Evolutionary conservation across 2,113 vertebrate genomes (phyloP), one percentile per base, ranked within the genome.

Genomic region (Apeltes quadracus): DNA sequence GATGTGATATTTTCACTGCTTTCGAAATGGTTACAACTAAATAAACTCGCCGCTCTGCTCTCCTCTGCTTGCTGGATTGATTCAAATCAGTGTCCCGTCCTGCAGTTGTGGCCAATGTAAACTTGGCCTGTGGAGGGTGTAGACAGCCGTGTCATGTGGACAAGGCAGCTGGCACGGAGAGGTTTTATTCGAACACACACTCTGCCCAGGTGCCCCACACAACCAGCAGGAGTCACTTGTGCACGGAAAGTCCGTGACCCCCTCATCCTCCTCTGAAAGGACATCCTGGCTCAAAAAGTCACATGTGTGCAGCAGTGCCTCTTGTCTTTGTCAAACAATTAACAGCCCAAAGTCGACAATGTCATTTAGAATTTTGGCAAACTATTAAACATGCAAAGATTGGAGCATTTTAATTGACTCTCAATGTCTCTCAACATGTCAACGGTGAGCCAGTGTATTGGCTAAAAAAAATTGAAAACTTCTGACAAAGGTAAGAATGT

Each of bases 91-190:
- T 20, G 41, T 3, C n/a, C n/a, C 13, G 41, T 3, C n/a, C n/a
- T 61, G n/a, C 38, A n/a, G 43, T 23, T 25, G 1, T n/a, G 59
- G 13, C 32, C 14, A 22, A 7, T 43, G 43, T 66, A 23, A 65
- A 55, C 59, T 64, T 69, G 22, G 36, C 43, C 25, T 62, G 41
- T 20, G 41, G 36, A 59, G 13, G 38, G 55, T 67, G 64, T 57
- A 58, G 61, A 63, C 27, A 61, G 51, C 41, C 13, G 14, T 56
- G 67, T 55, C 29, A 55, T 22, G 44, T 25, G 27, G 46, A 65
- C 18, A 34, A 23, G 29, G 15, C 55, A 20, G 22, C 48, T 53
- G 39, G 14, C 44, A 25, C 2, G 1, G 9, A 13, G 38, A 61
- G 29, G 32, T 62, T 63, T 11, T 53, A 27, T 41, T 59, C 4